Evolutionary conservation across 2,797 vertebrate species (phyloP).

Genomic region (Benthosema pterotum): DNA sequence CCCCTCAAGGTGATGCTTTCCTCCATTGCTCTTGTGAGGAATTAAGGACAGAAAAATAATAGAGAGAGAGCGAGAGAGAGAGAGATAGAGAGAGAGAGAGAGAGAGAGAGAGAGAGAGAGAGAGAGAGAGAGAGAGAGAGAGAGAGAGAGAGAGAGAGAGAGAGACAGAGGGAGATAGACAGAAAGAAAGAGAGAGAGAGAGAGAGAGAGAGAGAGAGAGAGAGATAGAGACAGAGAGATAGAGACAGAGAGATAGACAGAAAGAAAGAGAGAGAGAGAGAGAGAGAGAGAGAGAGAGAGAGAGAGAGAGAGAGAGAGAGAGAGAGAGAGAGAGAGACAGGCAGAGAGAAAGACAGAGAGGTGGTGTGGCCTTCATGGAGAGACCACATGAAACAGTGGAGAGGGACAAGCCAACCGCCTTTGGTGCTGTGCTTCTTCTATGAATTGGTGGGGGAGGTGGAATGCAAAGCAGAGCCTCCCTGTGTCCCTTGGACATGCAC

Average conservation of each 20-base stretch:
- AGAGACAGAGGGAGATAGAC: too few relatives aligned
- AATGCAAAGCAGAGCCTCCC: conserved; percentile 67
- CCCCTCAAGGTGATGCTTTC: conserved; percentile 36
- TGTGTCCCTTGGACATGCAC: conserved; percentile 54
- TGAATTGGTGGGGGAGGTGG: conserved; percentile 35
- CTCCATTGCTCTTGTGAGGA: neutral
- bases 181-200: too few relatives aligned
- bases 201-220: neutral
- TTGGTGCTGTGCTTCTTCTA: too few relatives aligned
- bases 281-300: too few relatives aligned
- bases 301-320: conserved; percentile 18
- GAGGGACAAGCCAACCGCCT: too few relatives aligned
- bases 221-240: neutral
- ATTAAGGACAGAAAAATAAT: neutral
- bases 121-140: conserved; percentile 18
- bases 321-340: conserved; percentile 2
- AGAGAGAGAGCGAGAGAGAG: conserved; percentile 3
- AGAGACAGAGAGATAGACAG: conserved; percentile 5
- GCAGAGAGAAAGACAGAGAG: neutral
- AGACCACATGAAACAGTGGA: too few relatives aligned
- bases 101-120: too few relatives aligned
- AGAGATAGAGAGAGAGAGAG: conserved; percentile 22
- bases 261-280: conserved; percentile 22
- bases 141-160: conserved; percentile 3
- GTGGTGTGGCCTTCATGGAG: too few relatives aligned